Base-by-base conservation (phyloP, 2,888 invertebrate species). In the Drosophila nr. perissopoda region DNA sequence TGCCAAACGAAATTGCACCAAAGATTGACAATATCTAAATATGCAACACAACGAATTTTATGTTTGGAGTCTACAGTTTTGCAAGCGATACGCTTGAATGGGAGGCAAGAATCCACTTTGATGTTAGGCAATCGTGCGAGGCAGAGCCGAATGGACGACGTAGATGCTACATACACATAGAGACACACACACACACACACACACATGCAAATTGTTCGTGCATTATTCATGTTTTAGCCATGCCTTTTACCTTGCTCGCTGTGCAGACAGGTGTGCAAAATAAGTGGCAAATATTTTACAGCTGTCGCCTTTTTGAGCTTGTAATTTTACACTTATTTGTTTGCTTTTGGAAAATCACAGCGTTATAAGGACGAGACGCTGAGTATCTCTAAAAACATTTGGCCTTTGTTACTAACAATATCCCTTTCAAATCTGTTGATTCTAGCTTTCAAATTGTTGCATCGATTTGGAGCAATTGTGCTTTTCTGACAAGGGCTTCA, bases 191-290 rank as follows among this genome's bases (percentile, higher is more conserved):
- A 38, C 38, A 25, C 45, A 16, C 45, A 25, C 21, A 25, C 45
- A n/a, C n/a, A 25, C 8, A 16, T 7, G 27, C 16, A 42, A 27
- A 21, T 45, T 66, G 40, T 57, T 60, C 40, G 58, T 78, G 78
- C 69, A 84, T 83, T 87, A 81, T 78, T 88, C 78, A 83, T 81
- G 78, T 64, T 71, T 49, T 53, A 56, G 59, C 51, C 40, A 80
- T 69, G 64, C 59, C 69, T 73, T 54, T 53, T 51, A 54, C 54
- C 59, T 63, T 58, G 45, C 56, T 54, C 60, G 52, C 40, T 82
- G 77, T 71, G 65, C 87, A 87, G 88, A 85, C 85, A 89, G 89
- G 89, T 89, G 89, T 89, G 88, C 83, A 87, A 87, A 89, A 89
- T 87, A 82, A 66, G 72, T 79, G 89, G 74, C 70, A 79, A 79